Evolutionary conservation across 1,140 invertebrate genomes (phyloP).

Genomic region (Rhynchophorus ferrugineus): DNA sequence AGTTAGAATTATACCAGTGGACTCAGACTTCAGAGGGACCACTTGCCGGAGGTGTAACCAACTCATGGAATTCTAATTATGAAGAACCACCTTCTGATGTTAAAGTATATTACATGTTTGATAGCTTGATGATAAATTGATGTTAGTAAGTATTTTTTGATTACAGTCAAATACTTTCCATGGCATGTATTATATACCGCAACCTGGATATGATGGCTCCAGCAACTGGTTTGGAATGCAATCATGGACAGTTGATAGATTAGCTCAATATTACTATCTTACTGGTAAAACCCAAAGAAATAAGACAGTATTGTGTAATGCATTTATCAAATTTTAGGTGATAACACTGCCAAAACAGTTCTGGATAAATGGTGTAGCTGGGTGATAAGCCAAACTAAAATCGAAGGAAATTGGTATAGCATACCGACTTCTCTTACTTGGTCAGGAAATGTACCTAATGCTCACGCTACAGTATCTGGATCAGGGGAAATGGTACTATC

Average conservation of each 20-base stretch:
- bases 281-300: conserved; percentile 1
- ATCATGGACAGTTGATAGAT: conserved; percentile 14
- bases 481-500: not conserved
- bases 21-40: conserved; percentile 9
- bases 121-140: not conserved
- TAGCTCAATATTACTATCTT: conserved; percentile 22
- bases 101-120: not conserved
- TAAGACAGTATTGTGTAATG: not conserved
- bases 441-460: conserved; percentile 9
- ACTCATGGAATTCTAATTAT: conserved; percentile 14
- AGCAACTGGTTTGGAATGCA: conserved; percentile 21
- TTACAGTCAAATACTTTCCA: conserved; percentile 12
- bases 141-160: not conserved
- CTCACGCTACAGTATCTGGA: too few relatives aligned
- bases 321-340: not conserved
- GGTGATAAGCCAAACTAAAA: conserved; percentile 9
- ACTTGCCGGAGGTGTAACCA: conserved; percentile 12
- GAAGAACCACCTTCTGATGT: conserved; percentile 10
- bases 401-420: conserved; percentile 8
- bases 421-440: conserved; percentile 11
- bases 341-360: conserved; percentile 3
- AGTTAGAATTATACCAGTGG: conserved; percentile 14
- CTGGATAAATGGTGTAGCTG: conserved; percentile 18
- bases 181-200: conserved; percentile 18
- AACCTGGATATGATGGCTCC: conserved; percentile 13